A percentile compares a stretch with the other conserved stretches of the same genome.
Conservation (phyloP, 2,113 vertebrate species). For the Brachyistius frenatus region DNA sequence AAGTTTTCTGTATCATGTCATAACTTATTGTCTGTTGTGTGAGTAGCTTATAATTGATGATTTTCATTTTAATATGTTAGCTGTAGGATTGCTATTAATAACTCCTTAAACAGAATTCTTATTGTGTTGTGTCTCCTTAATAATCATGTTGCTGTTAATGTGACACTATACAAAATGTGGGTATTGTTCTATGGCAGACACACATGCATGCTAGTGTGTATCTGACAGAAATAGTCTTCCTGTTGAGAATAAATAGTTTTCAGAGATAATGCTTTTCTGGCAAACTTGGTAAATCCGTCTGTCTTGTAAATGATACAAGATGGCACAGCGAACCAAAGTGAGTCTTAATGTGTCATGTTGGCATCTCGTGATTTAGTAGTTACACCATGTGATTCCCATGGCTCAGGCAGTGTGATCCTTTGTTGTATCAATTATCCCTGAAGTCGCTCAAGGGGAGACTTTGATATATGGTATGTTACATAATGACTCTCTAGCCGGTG, state of each 20-base stretch:
- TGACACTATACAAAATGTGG: no score
- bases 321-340: conserved; percentile 15
- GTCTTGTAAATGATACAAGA: conserved; percentile 29
- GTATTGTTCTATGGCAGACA: not conserved
- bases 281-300: conserved; percentile 14
- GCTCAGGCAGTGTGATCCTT: conserved; percentile 49
- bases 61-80: no score
- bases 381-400: conserved; percentile 45
- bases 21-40: no score
- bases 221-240: not conserved
- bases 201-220: not conserved
- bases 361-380: conserved; percentile 50
- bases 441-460: conserved; percentile 65
- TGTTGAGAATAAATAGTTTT: conserved; percentile 3
- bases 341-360: conserved; percentile 40
- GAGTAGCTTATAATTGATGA: no score
- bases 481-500: conserved; percentile 52
- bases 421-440: conserved; percentile 68
- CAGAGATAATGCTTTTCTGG: conserved; percentile 6
- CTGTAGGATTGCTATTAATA: no score
- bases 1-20: no score
- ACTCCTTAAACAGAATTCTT: no score
- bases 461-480: conserved; percentile 64
- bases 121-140: no score
- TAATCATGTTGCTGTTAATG: no score